Evolutionary conservation across 2,113 vertebrate species (phyloP), one percentile per base, ranked within the genome.

Genomic region (Tinamus guttatus): DNA sequence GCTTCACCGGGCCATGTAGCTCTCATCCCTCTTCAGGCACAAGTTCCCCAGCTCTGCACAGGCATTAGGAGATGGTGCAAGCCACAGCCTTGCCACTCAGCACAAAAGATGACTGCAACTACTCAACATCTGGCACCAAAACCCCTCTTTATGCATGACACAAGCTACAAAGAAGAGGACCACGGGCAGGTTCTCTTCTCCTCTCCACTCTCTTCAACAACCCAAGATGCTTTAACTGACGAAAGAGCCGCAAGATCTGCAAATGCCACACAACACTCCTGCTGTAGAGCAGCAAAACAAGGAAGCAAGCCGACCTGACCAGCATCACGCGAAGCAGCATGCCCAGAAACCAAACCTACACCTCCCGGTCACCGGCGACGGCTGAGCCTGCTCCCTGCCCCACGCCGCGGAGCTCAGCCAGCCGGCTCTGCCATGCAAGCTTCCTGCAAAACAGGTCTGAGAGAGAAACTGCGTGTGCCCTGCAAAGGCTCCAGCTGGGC

Each of bases 371-470:
- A 64, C 0, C 4, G 1, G 2, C 28, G 18, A 80, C 45, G 40
- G 91, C 75, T 71, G 58, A 79, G 87, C 69, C 58, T 0, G 3
- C 49, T 62, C 59, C 73, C 83, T 25, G 10, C n/a, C 87, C 83
- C 4, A 1, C 41, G 27, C 38, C 54, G 13, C 20, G 22, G 41
- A 77, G 51, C n/a, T 56, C 27, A 36, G 28, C 58, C 47, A 49
- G 82, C 17, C 76, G 45, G 51, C 16, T 87, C 27, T 6, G 0
- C 27, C 0, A 56, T 0, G 0, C 8, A 76, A 59, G 63, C 68
- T 94, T 97, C 95, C 85, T 94, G 94, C 64, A 71, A 27, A 96
- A 96, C 93, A 81, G 85, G 94, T 93, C 93, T 92, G 52, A 81
- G 45, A 60, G 45, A 51, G 95, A 71, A 0, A 0, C 59, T 0